Evolutionary conservation across 2,888 invertebrate genomes (phyloP).

Genomic region (Drosophila heteroneura): DNA sequence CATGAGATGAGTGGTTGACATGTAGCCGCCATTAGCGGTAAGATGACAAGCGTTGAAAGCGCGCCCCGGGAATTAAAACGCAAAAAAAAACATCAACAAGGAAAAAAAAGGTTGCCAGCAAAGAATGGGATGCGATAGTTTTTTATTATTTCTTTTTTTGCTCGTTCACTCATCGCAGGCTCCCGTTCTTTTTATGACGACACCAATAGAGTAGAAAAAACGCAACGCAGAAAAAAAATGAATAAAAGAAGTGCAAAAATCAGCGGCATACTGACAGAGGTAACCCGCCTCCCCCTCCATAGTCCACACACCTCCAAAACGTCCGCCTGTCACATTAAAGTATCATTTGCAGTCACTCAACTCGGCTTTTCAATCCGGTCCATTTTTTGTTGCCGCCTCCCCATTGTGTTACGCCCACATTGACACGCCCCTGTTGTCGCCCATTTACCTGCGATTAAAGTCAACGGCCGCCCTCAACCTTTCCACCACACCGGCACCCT

Average conservation of each 20-base stretch:
- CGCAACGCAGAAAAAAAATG: slow-evolving; percentile 38
- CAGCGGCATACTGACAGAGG: slow-evolving; percentile 68
- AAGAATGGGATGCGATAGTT: slow-evolving; percentile 66
- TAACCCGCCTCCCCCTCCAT: not conserved
- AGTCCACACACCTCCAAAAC: not conserved
- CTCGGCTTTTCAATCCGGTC: slow-evolving; percentile 45
- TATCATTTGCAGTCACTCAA: slow-evolving; percentile 78
- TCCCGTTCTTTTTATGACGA: slow-evolving; percentile 44
- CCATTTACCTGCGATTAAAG: slow-evolving; percentile 57
- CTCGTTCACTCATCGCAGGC: not conserved
- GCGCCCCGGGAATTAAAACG: slow-evolving; percentile 76
- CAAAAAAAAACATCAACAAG: slow-evolving; percentile 26
- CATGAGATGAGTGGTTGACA: slow-evolving; percentile 78
- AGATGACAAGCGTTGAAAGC: slow-evolving; percentile 80
- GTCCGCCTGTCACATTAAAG: slow-evolving; percentile 76
- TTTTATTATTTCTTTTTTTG: slow-evolving; percentile 3
- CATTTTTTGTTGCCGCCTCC: slow-evolving; percentile 14
- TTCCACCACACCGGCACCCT: not conserved
- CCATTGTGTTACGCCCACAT: slow-evolving; percentile 24
- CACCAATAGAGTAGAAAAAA: slow-evolving; percentile 62
- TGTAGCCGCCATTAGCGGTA: slow-evolving; percentile 81
- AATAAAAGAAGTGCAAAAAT: slow-evolving; percentile 75
- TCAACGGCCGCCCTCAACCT: slow-evolving; percentile 55
- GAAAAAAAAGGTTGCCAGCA: slow-evolving; percentile 10
- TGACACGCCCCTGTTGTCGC: slow-evolving; percentile 28